Evolutionary conservation across 2,888 invertebrate genomes (phyloP).

Genomic region (Xestia c-nigrum): DNA sequence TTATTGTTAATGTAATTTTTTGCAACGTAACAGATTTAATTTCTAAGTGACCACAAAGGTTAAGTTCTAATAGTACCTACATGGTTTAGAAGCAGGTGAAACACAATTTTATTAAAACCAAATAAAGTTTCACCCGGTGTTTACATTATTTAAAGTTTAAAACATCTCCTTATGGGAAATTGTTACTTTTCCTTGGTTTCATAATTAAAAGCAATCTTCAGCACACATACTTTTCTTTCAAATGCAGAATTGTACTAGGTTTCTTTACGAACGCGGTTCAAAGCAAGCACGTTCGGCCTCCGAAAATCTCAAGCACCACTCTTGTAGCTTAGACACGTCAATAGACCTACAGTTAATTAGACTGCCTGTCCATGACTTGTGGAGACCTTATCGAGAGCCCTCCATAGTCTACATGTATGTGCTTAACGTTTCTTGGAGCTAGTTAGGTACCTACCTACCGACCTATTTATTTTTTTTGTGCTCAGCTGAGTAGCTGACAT

Average conservation of each 20-base stretch:
- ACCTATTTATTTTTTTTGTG: neutral
- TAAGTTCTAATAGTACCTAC: neutral
- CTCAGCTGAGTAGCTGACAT: neutral
- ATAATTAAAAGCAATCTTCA: neutral
- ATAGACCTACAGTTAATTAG: conserved; percentile 56
- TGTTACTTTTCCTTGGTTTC: neutral
- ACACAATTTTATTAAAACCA: neutral
- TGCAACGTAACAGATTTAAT: no score
- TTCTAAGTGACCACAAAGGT: no score
- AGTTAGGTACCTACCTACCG: neutral
- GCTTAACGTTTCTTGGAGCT: conserved; percentile 13
- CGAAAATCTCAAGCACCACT: conserved; percentile 48
- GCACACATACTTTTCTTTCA: neutral
- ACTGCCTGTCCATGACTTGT: conserved; percentile 46
- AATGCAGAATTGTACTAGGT: neutral
- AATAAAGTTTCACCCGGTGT: neutral
- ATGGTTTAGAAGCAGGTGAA: neutral
- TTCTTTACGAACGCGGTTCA: conserved; percentile 23
- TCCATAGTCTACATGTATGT: conserved; percentile 27
- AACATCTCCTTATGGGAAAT: neutral
- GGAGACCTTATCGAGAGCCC: conserved; percentile 43
- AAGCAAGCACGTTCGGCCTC: conserved; percentile 46
- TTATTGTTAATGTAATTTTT: no score
- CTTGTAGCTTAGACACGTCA: conserved; percentile 37
- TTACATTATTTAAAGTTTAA: neutral